These are phyloP conservation scores for Solea senegalensis DNA, from an alignment of 2,113 vertebrate species.

Conservation along the genomic window DNA sequence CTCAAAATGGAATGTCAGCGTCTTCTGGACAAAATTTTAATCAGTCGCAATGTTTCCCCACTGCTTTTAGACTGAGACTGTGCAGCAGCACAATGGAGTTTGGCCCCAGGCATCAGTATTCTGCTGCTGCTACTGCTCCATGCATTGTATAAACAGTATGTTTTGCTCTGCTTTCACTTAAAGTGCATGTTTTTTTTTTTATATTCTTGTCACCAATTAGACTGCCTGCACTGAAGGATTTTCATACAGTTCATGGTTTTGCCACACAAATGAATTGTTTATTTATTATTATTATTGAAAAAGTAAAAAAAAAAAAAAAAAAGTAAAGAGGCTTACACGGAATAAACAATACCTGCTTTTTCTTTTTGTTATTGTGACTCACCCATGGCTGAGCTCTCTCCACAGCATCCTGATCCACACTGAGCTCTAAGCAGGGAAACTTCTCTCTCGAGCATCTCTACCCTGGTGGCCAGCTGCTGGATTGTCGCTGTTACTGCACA, in stretches of 20 bases:
- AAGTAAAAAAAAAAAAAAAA: no score
- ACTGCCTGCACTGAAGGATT: background rate
- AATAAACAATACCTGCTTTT: conserved; percentile 10
- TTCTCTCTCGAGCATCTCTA: conserved; percentile 97
- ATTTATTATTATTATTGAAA: no score
- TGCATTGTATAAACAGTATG: conserved; percentile 16
- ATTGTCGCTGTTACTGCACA: conserved; percentile 85
- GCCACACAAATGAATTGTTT: background rate
- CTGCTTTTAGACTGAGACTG: conserved; percentile 28
- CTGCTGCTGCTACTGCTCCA: conserved; percentile 10
- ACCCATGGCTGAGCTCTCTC: conserved; percentile 91
- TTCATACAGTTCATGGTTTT: background rate
- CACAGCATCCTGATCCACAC: conserved; percentile 90
- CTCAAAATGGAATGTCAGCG: conserved; percentile 40
- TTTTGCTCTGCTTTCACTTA: conserved; percentile 10
- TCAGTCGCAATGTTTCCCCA: conserved; percentile 32
- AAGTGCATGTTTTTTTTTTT: background rate
- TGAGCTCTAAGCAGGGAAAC: conserved; percentile 91
- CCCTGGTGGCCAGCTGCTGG: conserved; percentile 90
- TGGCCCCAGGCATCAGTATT: conserved; percentile 40
- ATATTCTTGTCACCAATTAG: background rate
- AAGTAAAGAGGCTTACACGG: background rate
- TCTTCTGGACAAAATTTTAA: conserved; percentile 16
- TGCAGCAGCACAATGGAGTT: background rate
- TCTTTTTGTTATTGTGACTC: conserved; percentile 48